These are phyloP conservation scores for Zosterops japonicus DNA, from an alignment of 2,113 vertebrate genomes.

Conservation along the genomic window DNA sequence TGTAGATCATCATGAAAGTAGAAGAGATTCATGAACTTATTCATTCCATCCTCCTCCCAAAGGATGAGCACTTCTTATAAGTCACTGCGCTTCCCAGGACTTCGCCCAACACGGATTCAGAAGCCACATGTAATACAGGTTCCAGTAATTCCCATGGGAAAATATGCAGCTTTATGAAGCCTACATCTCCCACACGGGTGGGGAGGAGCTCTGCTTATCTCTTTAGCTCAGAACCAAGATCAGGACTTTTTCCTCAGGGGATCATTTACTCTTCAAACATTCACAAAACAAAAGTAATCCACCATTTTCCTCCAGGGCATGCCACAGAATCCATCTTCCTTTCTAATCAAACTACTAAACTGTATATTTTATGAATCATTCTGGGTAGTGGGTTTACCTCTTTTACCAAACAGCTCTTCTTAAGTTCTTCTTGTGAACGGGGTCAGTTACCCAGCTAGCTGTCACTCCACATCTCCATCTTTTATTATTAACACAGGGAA, in stretches of 20 bases:
- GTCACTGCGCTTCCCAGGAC: neutral
- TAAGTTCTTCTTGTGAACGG: neutral
- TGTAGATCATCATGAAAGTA: neutral
- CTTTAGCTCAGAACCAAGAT: conserved; percentile 11
- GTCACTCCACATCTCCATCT: neutral
- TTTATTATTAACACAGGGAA: neutral
- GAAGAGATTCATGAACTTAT: neutral
- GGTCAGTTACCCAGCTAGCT: neutral
- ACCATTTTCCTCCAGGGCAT: neutral
- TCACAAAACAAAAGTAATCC: conserved; percentile 16
- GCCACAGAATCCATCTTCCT: neutral
- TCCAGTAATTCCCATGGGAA: conserved; percentile 55
- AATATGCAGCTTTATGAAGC: neutral
- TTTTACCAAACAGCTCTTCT: neutral
- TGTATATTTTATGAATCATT: neutral
- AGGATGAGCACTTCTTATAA: neutral
- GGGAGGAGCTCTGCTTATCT: conserved; percentile 47
- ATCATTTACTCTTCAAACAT: conserved; percentile 29
- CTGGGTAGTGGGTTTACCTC: neutral
- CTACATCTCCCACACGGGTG: neutral
- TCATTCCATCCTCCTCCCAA: neutral
- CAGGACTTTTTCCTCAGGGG: neutral
- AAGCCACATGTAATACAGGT: neutral
- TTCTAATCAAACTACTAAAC: neutral
- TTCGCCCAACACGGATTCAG: neutral